Evolutionary conservation across 2,888 invertebrate species (phyloP).

Genomic region (Drosophila peninsularis): DNA sequence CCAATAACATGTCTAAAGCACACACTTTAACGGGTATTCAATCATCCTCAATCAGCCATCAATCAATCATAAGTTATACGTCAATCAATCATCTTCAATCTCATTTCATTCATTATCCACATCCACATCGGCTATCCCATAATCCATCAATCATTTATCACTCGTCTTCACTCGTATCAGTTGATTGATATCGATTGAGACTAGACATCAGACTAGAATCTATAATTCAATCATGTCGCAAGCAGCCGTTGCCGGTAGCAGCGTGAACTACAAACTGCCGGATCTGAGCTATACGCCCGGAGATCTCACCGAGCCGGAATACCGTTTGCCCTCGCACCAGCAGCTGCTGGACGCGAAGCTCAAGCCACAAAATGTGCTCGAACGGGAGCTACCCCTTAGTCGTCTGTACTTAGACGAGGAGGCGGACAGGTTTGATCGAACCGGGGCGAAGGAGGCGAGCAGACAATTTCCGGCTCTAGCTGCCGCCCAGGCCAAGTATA

Average conservation of each 20-base stretch:
- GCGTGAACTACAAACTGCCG: slow-evolving; percentile 38
- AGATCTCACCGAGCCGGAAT: slow-evolving; percentile 85
- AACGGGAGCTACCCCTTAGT: slow-evolving; percentile 77
- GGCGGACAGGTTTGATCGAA: slow-evolving; percentile 16
- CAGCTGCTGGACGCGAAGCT: slow-evolving; percentile 76
- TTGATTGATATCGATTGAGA: slow-evolving; percentile 9
- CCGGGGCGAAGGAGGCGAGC: slow-evolving; percentile 32
- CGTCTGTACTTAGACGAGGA: slow-evolving; percentile 77
- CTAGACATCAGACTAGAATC: slow-evolving; percentile 13
- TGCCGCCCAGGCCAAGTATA: slow-evolving; percentile 62
- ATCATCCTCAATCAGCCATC: neutral
- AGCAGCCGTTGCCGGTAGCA: slow-evolving; percentile 50
- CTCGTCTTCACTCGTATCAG: slow-evolving; percentile 4
- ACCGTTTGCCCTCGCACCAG: slow-evolving; percentile 83
- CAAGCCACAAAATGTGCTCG: slow-evolving; percentile 60
- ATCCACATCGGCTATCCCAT: neutral
- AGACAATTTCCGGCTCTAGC: slow-evolving; percentile 65
- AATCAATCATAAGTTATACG: neutral
- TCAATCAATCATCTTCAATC: slow-evolving; percentile 4
- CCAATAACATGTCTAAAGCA: no score
- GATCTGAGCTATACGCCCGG: slow-evolving; percentile 85
- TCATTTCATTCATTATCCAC: neutral
- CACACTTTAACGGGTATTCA: neutral
- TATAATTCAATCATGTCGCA: slow-evolving; percentile 59
- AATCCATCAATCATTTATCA: slow-evolving; percentile 20